Base-by-base conservation (phyloP, 1,140 invertebrate genomes). In the Penaeus indicus region DNA sequence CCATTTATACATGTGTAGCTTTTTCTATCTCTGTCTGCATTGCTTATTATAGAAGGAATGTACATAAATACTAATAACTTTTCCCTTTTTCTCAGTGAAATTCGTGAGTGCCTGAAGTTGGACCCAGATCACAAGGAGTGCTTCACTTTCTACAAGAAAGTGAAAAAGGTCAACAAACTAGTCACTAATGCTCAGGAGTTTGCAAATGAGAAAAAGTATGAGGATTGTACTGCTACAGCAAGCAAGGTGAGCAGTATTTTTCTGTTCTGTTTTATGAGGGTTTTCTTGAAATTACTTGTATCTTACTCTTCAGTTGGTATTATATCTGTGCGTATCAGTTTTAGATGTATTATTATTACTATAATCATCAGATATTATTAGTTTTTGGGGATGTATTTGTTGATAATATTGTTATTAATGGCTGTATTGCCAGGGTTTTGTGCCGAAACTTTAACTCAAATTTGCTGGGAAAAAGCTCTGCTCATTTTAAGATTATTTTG, bases 41-140 rank as follows among this genome's bases (percentile, higher is more conserved):
- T 27, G 13, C 32, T 72, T 72, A 72, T 16, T 75, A 27, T 22
- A 32, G n/a, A 8, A 72, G 16, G 38, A 7, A 22, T 80, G 19
- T 64, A 22, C 54, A 77, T 7, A 32, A 67, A 25, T 25, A 11
- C 18, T 27, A 83, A 25, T 21, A 47, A 78, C 61, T 61, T 85
- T 67, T 69, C 63, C 62, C 22, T 64, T 18, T 84, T 19, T 38
- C 78, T 25, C 90, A 91, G 90, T 85, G 89, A 91, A 78, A 85
- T 91, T n/a, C 95, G 99, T 38, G 98, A 99, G 93, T 99, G 99
- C 93, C 94, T 99, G 18, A 99, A 99, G 93, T 94, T 99, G 42
- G 99, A 99, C 94, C 98, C 98, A 0, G 99, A 99, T 92, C 98
- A 99, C 93, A 98, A 98, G 93, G 94, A 96, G 87, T 99, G 99